Base-by-base conservation (phyloP, 2,888 invertebrate genomes). In the Cryptocheilus praepositus region DNA sequence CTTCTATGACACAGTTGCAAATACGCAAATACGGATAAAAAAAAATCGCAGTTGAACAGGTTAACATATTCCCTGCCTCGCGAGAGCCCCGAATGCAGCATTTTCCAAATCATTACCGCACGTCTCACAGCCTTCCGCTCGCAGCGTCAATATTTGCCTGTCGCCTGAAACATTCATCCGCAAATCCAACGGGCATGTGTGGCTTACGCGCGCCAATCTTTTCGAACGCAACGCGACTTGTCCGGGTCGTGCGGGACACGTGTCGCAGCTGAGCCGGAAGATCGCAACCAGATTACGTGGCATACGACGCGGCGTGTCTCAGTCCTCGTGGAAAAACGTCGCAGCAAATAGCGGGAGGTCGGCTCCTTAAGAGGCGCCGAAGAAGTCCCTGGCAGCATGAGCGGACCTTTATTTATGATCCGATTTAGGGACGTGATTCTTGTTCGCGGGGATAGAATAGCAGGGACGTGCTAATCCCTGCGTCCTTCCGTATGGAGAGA, bases 341-440 rank as follows among this genome's bases (percentile, higher is more conserved):
- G 51, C 18, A 21, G 21, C 11, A 46, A 52, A 49, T 61, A 59
- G 55, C 58, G 58, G 15, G 56, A 55, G 66, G 56, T 54, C 46
- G 53, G 53, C 21, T 5, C 4, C 53, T 25, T 53, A 21, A 53
- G 53, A 53, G 53, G 4, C 53, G 15, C 1, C 2, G 4, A 53
- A 53, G 19, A 25, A 21, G 21, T 25, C 53, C 19, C 49, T 44
- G n/a, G 46, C 49, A 25, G 16, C n/a, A 16, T 18, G 49, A 16
- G 49, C n/a, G 55, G 58, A 43, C 68, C 71, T 66, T 73, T 73
- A 73, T 73, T 73, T 73, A 73, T 71, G 73, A 73, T 71, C 65
- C 73, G 71, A 73, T 73, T 73, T 71, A 68, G 68, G 73, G 66
- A 59, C 68, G 71, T 71, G 71, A 71, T 74, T 74, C 71, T 69